phyloP scores from a whole-genome alignment of 2,888 invertebrate genomes.

The Siphlonurus alternatus region DNA sequence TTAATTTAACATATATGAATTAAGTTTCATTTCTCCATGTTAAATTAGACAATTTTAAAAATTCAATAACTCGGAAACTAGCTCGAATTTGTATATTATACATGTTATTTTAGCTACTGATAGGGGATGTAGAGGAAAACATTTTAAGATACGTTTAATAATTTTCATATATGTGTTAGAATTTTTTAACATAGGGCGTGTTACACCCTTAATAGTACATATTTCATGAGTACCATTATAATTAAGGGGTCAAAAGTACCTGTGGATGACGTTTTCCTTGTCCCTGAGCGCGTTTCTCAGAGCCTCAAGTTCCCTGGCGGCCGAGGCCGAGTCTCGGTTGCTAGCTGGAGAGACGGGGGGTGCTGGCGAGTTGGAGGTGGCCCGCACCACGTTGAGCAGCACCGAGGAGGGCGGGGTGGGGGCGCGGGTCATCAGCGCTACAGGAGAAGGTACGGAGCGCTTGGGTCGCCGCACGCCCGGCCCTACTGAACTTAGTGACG shows the following conservation, averaged over 20 bases:
- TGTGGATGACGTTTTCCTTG: slow-evolving; percentile 70
- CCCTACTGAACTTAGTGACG: slow-evolving; percentile 5
- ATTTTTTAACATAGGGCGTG: too few species aligned
- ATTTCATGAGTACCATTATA: too few species aligned
- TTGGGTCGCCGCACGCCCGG: neutral
- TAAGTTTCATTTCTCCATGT: too few species aligned
- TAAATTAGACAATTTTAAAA: too few species aligned
- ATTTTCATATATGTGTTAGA: too few species aligned
- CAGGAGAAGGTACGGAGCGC: neutral
- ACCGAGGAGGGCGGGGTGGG: slow-evolving; percentile 16
- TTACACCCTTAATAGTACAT: too few species aligned
- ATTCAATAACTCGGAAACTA: too few species aligned
- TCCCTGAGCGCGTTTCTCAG: slow-evolving; percentile 54
- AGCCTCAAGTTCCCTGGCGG: slow-evolving; percentile 46
- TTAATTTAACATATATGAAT: too few species aligned
- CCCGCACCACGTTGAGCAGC: slow-evolving; percentile 24
- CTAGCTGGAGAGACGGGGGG: slow-evolving; percentile 12
- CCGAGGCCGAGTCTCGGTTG: slow-evolving; percentile 10
- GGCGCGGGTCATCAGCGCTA: slow-evolving; percentile 11
- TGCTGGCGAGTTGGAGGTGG: slow-evolving; percentile 26
- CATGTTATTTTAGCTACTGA: too few species aligned
- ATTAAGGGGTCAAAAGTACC: slow-evolving; percentile 24
- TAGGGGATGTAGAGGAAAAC: too few species aligned
- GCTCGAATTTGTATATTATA: too few species aligned
- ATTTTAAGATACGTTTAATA: too few species aligned